phyloP scores from a whole-genome alignment of 2,797 vertebrate genomes.

The Nyctalus aviator region DNA sequence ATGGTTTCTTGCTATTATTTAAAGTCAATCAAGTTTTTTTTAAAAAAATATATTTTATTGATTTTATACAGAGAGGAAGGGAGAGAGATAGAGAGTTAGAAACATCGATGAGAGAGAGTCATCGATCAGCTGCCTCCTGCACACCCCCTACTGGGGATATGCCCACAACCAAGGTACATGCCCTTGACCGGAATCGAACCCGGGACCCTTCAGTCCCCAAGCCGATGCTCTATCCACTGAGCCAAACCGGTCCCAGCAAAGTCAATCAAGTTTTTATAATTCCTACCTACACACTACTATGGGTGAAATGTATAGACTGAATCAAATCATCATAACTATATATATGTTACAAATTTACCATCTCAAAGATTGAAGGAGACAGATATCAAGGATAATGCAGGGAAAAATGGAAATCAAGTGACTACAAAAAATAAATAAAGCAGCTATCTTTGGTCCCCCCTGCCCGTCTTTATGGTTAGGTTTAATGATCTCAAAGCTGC shows the following conservation, averaged over 20 bases:
- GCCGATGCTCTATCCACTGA: too few species aligned
- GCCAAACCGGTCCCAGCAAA: too few species aligned
- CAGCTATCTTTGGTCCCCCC: not conserved
- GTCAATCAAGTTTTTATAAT: conserved; percentile 36
- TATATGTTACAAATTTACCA: not conserved
- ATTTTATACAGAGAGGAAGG: too few species aligned
- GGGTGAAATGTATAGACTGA: not conserved
- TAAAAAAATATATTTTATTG: too few species aligned
- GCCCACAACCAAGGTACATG: too few species aligned
- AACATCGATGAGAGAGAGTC: too few species aligned
- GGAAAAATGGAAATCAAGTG: not conserved
- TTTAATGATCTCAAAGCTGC: not conserved
- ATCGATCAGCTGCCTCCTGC: too few species aligned
- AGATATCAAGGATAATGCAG: not conserved
- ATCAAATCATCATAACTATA: not conserved
- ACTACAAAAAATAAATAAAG: not conserved
- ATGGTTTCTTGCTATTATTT: not conserved
- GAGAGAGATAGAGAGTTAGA: too few species aligned
- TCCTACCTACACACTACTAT: not conserved
- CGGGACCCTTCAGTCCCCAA: too few species aligned
- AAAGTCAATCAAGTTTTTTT: conserved; percentile 21
- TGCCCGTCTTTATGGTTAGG: not conserved
- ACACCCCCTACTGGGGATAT: too few species aligned
- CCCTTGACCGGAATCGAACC: too few species aligned
- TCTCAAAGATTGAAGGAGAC: not conserved